These are phyloP conservation scores for Eufriesea mexicana DNA, from an alignment of 1,140 invertebrate genomes.

Conservation along the genomic window DNA sequence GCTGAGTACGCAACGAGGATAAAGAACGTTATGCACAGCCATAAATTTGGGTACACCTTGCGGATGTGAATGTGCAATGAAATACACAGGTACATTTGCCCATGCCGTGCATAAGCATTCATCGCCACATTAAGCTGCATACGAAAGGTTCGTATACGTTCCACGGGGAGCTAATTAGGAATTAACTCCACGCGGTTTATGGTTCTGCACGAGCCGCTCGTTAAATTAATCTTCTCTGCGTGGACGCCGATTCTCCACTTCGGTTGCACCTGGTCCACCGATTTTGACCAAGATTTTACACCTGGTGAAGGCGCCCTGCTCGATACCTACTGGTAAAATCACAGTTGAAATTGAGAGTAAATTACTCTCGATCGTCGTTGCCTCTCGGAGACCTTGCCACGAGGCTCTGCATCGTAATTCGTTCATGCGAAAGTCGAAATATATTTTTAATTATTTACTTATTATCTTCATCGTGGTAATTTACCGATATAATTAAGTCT, in stretches of 20 bases:
- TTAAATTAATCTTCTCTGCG: constrained; percentile 53
- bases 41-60: background rate
- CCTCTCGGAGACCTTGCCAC: no score
- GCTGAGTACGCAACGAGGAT: background rate
- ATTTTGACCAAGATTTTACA: constrained; percentile 20
- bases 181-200: constrained; percentile 54
- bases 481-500: no score
- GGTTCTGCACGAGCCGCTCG: constrained; percentile 40
- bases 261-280: constrained; percentile 27
- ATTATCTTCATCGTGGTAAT: no score
- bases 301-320: background rate
- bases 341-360: background rate
- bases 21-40: background rate
- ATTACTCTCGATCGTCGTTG: background rate
- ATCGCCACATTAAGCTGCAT: background rate
- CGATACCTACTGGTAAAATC: background rate
- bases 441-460: no score
- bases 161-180: constrained; percentile 49
- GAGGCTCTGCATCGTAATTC: no score
- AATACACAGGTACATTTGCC: background rate
- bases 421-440: no score
- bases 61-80: background rate
- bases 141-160: background rate
- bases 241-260: constrained; percentile 26
- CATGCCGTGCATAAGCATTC: background rate